phyloP scores from a whole-genome alignment of 2,797 vertebrate genomes.

The Morelia viridis region DNA sequence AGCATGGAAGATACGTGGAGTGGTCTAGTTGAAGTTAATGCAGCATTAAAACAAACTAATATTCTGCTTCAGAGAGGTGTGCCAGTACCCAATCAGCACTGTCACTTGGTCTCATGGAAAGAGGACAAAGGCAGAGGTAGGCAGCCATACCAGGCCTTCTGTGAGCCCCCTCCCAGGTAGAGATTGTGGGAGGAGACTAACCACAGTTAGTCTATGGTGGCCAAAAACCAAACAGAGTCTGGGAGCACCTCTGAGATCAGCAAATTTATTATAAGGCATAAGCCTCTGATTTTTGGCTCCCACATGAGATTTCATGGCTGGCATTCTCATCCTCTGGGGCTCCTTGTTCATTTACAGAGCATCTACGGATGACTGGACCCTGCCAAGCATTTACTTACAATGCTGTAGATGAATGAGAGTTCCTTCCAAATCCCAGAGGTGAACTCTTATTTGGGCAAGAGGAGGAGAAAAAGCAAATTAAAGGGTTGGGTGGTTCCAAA shows the following conservation, averaged over 20 bases:
- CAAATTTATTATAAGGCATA: neutral
- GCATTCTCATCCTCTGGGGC: neutral
- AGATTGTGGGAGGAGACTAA: neutral
- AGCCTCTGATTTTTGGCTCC: neutral
- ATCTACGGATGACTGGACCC: neutral
- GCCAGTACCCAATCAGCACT: no score
- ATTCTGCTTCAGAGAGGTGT: neutral
- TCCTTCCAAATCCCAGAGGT: neutral
- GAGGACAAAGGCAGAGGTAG: no score
- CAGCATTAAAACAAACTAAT: no score
- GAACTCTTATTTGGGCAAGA: neutral
- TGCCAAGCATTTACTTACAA: neutral
- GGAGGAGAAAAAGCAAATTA: neutral
- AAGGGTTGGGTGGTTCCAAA: neutral
- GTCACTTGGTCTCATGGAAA: neutral
- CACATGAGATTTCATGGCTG: neutral
- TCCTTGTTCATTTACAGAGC: neutral
- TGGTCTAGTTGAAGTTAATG: neutral
- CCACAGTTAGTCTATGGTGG: neutral
- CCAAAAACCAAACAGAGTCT: neutral
- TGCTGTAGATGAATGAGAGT: neutral
- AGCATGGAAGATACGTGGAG: neutral
- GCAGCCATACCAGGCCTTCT: neutral
- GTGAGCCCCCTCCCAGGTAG: no score
- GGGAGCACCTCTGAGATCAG: neutral